Conservation (phyloP, 2,797 vertebrate genomes). For the Odontamblyopus lacepedii region DNA sequence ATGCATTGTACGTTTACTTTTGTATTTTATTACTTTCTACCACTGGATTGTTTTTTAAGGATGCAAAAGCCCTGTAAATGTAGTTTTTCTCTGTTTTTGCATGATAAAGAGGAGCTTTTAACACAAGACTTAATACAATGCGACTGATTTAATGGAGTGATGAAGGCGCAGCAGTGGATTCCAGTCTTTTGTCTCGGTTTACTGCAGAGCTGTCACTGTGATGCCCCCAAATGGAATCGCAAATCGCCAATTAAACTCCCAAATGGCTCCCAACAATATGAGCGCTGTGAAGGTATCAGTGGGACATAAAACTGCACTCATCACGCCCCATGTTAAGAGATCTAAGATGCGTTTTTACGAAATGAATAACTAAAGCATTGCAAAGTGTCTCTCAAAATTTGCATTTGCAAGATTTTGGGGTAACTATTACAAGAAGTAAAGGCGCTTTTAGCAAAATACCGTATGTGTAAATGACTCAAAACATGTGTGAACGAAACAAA, state of each 20-base stretch:
- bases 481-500: no score
- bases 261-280: constrained; percentile 22
- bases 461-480: no score
- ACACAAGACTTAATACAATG: constrained; percentile 1
- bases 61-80: neutral
- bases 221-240: constrained; percentile 31
- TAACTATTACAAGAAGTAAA: no score
- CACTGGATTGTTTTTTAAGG: no score
- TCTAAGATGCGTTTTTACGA: neutral
- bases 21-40: no score
- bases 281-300: constrained; percentile 9
- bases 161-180: neutral
- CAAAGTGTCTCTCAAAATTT: neutral
- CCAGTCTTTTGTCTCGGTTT: constrained; percentile 28
- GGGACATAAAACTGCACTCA: neutral
- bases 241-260: constrained; percentile 40
- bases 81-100: neutral
- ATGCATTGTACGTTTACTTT: no score
- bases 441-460: no score
- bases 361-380: neutral
- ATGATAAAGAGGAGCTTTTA: neutral
- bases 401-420: neutral
- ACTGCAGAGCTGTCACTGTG: constrained; percentile 22
- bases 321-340: neutral
- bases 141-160: neutral